Conservation (phyloP, 2,797 vertebrate genomes). For the Chelmon rostratus region DNA sequence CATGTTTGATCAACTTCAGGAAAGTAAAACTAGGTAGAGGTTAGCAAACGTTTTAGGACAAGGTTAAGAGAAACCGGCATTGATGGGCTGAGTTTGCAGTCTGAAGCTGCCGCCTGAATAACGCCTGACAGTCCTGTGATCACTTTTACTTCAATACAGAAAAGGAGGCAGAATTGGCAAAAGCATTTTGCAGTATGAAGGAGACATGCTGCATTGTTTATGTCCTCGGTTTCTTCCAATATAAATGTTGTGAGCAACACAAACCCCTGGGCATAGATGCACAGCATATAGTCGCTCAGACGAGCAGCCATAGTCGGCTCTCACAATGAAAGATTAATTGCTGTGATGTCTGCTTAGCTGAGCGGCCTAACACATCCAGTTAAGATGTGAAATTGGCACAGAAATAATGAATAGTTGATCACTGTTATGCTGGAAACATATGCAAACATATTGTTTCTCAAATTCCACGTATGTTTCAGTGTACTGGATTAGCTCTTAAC, state of each 20-base stretch:
- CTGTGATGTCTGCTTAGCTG: constrained; percentile 3
- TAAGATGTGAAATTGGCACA: constrained; percentile 10
- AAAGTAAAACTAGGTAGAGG: background rate
- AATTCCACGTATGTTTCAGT: background rate
- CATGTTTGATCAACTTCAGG: background rate
- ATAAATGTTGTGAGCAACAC: background rate
- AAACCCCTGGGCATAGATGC: background rate
- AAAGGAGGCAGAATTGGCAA: background rate
- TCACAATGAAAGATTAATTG: constrained; percentile 17
- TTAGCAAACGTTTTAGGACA: background rate
- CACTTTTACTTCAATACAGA: background rate
- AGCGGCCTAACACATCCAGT: background rate
- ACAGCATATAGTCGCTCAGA: background rate
- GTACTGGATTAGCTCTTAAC: background rate
- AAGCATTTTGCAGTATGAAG: background rate
- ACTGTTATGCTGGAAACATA: background rate
- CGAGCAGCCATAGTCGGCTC: background rate
- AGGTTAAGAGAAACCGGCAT: background rate
- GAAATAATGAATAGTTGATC: background rate
- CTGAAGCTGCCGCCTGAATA: background rate
- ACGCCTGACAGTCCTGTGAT: background rate
- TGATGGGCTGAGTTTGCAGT: background rate
- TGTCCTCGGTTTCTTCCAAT: background rate
- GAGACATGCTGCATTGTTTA: background rate
- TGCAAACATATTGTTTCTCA: background rate